phyloP scores from a whole-genome alignment of 2,888 invertebrate species.

The Tridacna gigas region DNA sequence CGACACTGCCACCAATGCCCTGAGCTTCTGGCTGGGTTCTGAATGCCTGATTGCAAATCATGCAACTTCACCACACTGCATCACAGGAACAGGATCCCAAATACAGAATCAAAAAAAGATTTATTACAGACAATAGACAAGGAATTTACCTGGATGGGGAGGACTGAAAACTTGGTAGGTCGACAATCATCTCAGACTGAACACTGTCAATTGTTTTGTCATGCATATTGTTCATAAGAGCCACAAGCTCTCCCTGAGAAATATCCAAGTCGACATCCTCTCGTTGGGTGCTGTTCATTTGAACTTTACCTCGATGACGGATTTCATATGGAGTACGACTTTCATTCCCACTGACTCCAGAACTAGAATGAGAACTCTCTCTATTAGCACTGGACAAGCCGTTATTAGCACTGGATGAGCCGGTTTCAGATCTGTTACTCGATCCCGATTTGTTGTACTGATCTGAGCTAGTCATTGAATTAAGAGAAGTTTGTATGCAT shows the following conservation, averaged over 20 bases:
- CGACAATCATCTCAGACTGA: slow-evolving; percentile 81
- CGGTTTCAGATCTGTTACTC: not conserved
- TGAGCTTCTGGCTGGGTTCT: too few species aligned
- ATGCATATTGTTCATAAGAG: slow-evolving; percentile 73
- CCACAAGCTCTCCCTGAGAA: slow-evolving; percentile 73
- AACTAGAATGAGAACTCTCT: slow-evolving; percentile 59
- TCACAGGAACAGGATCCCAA: too few species aligned
- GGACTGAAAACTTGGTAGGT: slow-evolving; percentile 81
- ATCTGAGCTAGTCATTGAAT: slow-evolving; percentile 3
- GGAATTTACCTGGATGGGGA: slow-evolving; percentile 70
- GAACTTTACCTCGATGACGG: slow-evolving; percentile 69
- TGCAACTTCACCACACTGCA: too few species aligned
- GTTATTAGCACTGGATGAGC: not conserved
- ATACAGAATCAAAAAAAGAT: too few species aligned
- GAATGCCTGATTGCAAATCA: too few species aligned
- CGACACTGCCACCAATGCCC: too few species aligned
- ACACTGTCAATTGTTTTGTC: slow-evolving; percentile 79
- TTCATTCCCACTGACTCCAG: slow-evolving; percentile 57
- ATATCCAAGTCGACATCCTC: slow-evolving; percentile 69
- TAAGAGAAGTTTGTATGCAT: slow-evolving; percentile 53
- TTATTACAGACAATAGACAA: too few species aligned
- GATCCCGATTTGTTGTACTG: slow-evolving; percentile 8
- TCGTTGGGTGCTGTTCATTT: slow-evolving; percentile 74
- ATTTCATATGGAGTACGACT: slow-evolving; percentile 72
- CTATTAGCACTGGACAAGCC: slow-evolving; percentile 1